These are phyloP conservation scores for Chloroceryle inda DNA, from an alignment of 2,797 vertebrate genomes.

Conservation along the genomic window DNA sequence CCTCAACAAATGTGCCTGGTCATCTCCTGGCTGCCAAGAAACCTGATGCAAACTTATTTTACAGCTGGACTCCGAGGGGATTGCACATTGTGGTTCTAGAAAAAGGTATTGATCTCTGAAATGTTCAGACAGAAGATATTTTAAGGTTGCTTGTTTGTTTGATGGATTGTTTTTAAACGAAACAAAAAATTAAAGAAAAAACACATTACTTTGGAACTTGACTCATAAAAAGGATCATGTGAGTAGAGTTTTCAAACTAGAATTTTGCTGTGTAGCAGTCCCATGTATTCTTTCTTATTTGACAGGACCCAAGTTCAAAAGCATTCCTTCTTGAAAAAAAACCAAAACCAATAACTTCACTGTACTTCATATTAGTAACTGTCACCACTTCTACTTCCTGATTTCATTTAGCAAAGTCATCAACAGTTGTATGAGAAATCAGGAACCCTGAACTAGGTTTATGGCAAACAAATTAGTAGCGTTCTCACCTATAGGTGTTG, in stretches of 20 bases:
- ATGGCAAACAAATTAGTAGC: background rate
- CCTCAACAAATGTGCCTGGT: background rate
- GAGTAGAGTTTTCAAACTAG: background rate
- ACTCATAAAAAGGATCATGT: background rate
- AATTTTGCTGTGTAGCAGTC: background rate
- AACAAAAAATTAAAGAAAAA: background rate
- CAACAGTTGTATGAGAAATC: background rate
- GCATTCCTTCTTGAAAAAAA: background rate
- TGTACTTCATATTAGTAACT: background rate
- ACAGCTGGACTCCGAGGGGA: background rate
- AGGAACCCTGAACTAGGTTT: background rate
- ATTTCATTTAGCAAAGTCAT: slow-evolving; percentile 28
- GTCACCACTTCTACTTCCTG: background rate
- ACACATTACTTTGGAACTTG: background rate
- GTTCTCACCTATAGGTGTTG: background rate
- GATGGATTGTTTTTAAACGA: background rate
- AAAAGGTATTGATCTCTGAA: background rate
- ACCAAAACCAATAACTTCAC: background rate
- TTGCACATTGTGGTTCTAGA: background rate
- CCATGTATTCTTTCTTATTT: background rate
- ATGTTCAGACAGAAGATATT: background rate
- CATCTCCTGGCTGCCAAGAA: background rate
- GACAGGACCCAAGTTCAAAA: background rate
- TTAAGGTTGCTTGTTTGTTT: background rate
- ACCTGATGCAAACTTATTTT: background rate